Percentiles rank a stretch among this genome's conserved stretches.
Evolutionary conservation across 92 coral and sea anemone genomes (phyloP).

Genomic region (Epizoanthus ramosus): DNA sequence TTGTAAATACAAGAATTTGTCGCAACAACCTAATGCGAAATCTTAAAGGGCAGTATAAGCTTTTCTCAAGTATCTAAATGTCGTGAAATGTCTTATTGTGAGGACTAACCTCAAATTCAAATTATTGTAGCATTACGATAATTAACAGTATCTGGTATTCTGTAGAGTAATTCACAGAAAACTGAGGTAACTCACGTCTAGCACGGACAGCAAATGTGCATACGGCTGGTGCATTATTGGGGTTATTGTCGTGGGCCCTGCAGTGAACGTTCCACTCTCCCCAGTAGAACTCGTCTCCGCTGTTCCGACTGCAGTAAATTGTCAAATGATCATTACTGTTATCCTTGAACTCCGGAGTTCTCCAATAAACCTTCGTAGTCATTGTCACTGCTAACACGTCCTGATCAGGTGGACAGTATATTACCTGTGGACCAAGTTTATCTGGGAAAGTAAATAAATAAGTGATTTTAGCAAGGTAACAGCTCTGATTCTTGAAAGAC

Average conservation of each 20-base stretch:
- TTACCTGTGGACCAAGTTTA: constrained; percentile 40
- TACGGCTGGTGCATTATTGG: constrained; percentile 31
- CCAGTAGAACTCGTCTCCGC: constrained; percentile 47
- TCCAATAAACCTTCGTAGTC: constrained; percentile 38
- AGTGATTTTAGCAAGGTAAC: background rate
- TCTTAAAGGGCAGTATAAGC: too few species aligned
- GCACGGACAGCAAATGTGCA: constrained; percentile 27
- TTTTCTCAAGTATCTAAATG: too few species aligned
- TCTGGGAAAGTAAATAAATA: constrained; percentile 7
- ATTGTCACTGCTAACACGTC: constrained; percentile 6
- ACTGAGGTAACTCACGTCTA: constrained; percentile 6
- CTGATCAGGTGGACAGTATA: constrained; percentile 31
- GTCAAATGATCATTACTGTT: constrained; percentile 22
- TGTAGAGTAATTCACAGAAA: background rate
- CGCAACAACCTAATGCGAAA: too few species aligned
- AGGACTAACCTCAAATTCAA: too few species aligned
- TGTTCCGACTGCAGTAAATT: constrained; percentile 40
- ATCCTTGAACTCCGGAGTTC: constrained; percentile 36
- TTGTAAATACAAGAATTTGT: too few species aligned
- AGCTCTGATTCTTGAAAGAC: background rate
- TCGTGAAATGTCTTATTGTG: too few species aligned
- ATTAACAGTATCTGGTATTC: background rate
- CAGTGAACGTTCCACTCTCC: constrained; percentile 49
- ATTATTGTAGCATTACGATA: background rate
- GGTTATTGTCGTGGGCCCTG: constrained; percentile 44